Conservation (phyloP, 2,888 invertebrate genomes). For the Sceliomorpha sp. region DNA sequence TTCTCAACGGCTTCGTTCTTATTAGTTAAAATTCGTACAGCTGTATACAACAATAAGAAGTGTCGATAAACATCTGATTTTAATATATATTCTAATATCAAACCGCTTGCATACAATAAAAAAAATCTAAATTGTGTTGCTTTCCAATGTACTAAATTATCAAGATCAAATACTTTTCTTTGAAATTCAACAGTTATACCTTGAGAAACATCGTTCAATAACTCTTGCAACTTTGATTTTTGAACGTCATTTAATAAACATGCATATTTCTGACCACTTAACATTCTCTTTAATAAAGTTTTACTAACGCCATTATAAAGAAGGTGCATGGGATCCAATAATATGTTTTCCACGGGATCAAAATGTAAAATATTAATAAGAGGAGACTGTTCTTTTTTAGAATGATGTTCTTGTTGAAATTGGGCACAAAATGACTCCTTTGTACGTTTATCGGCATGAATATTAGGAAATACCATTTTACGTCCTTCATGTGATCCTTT, state of each 20-base stretch:
- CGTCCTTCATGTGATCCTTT: slow-evolving; percentile 24
- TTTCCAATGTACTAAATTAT: slow-evolving; percentile 45
- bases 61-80: slow-evolving; percentile 49
- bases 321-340: slow-evolving; percentile 57
- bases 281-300: slow-evolving; percentile 19
- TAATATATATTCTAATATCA: slow-evolving; percentile 27
- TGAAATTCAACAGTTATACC: slow-evolving; percentile 51
- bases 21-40: slow-evolving; percentile 16
- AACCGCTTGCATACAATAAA: slow-evolving; percentile 29
- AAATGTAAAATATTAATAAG: slow-evolving; percentile 45
- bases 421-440: slow-evolving; percentile 47
- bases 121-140: slow-evolving; percentile 52
- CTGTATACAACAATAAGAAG: slow-evolving; percentile 43
- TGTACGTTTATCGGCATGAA: slow-evolving; percentile 31
- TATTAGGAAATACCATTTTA: slow-evolving; percentile 36
- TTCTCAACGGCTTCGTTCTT: no score
- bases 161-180: slow-evolving; percentile 43
- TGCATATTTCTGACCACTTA: slow-evolving; percentile 18
- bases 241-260: slow-evolving; percentile 12
- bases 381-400: slow-evolving; percentile 29
- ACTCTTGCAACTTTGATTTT: slow-evolving; percentile 5
- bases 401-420: slow-evolving; percentile 49
- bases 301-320: slow-evolving; percentile 49
- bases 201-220: background rate
- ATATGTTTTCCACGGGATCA: slow-evolving; percentile 40